Evolutionary conservation across 2,113 vertebrate species (phyloP).

Genomic region (Pachycephala philippinensis): DNA sequence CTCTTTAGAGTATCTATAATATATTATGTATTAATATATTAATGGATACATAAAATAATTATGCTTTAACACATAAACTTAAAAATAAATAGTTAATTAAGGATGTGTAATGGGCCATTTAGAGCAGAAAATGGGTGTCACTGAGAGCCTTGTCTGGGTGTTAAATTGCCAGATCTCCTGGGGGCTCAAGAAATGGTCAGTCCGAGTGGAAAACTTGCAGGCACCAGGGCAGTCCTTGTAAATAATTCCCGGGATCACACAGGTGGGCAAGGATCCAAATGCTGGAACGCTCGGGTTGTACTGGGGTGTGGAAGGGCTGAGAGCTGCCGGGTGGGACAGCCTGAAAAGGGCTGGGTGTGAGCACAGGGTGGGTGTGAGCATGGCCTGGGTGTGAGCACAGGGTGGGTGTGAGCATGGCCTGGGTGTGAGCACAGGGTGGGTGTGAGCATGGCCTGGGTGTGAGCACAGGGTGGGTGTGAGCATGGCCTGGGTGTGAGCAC

Average conservation of each 20-base stretch:
- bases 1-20: not conserved
- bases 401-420: too few species aligned
- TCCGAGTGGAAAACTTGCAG: not conserved
- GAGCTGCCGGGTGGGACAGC: not conserved
- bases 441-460: not conserved
- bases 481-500: not conserved
- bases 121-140: not conserved
- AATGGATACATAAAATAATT: not conserved
- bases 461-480: not conserved
- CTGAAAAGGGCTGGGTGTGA: not conserved
- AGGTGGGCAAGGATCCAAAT: not conserved
- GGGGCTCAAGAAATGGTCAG: not conserved
- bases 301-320: fast-evolving
- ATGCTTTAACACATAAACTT: not conserved
- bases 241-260: not conserved
- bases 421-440: not conserved
- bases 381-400: not conserved
- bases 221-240: not conserved
- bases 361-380: not conserved
- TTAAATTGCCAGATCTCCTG: not conserved
- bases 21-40: not conserved
- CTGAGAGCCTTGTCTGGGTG: not conserved
- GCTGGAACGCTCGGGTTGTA: not conserved
- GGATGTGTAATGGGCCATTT: not conserved
- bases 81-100: not conserved